Evolutionary conservation across 2,113 vertebrate genomes (phyloP).

Genomic region (Tiliqua scincoides): DNA sequence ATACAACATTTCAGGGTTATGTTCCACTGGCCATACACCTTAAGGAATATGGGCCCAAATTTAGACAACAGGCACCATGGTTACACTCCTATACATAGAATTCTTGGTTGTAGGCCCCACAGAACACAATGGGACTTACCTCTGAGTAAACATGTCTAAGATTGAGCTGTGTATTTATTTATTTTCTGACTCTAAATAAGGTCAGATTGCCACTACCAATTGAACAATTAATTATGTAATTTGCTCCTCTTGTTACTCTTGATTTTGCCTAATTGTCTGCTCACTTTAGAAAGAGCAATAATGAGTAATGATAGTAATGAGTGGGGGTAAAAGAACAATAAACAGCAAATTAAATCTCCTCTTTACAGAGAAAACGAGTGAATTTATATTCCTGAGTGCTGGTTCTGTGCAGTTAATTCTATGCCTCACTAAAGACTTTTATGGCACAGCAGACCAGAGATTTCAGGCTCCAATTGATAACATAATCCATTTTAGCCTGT

Average conservation of each 20-base stretch:
- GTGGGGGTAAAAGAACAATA: conserved; percentile 26
- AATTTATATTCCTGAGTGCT: conserved; percentile 29
- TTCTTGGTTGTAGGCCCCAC: too few relatives aligned
- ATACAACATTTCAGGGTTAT: not conserved
- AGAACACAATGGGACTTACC: too few relatives aligned
- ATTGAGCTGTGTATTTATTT: conserved; percentile 2
- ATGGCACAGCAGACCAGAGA: not conserved
- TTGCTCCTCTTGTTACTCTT: conserved; percentile 20
- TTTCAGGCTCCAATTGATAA: not conserved
- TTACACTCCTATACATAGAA: too few relatives aligned
- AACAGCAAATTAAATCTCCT: conserved; percentile 16
- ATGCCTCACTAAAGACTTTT: conserved; percentile 1
- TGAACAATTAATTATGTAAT: conserved; percentile 7
- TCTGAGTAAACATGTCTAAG: not conserved
- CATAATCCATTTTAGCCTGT: conserved; percentile 5
- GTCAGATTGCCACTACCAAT: not conserved
- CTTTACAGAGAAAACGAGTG: conserved; percentile 3
- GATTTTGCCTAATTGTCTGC: conserved; percentile 8
- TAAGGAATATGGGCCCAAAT: not conserved
- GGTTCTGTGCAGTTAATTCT: conserved; percentile 30
- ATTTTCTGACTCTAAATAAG: conserved; percentile 13
- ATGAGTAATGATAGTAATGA: conserved; percentile 19
- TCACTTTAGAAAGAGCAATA: conserved; percentile 30
- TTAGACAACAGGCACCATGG: not conserved
- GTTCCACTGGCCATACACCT: not conserved